These are phyloP conservation scores for Lineus longissimus DNA, from an alignment of 1,140 invertebrate genomes.

Conservation along the genomic window DNA sequence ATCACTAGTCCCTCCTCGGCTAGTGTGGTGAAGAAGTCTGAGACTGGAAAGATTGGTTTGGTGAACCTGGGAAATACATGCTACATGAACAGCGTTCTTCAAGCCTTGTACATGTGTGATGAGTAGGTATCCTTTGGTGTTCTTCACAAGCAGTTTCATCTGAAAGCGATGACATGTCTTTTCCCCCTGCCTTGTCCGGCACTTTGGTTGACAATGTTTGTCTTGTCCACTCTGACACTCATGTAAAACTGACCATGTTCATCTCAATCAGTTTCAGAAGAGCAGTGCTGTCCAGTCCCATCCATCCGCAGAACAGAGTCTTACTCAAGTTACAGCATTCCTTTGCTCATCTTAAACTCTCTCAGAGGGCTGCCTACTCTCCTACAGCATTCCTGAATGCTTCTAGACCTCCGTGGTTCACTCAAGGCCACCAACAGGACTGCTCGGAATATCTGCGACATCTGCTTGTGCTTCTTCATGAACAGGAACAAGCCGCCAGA, in stretches of 20 bases:
- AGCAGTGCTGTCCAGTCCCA: constrained; percentile 58
- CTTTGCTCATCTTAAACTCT: constrained; percentile 71
- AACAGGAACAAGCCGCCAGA: constrained; percentile 58
- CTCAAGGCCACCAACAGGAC: constrained; percentile 74
- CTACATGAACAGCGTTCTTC: constrained; percentile 49
- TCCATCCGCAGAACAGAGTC: constrained; percentile 54
- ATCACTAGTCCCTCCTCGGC: not conserved
- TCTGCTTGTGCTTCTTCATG: constrained; percentile 67
- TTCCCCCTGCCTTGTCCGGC: too few species aligned
- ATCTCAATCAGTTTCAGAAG: constrained; percentile 60
- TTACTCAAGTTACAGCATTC: constrained; percentile 67
- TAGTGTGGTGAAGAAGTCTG: constrained; percentile 25
- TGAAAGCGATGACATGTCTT: too few species aligned
- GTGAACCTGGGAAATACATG: constrained; percentile 64
- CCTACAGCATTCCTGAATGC: constrained; percentile 66
- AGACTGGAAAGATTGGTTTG: constrained; percentile 60
- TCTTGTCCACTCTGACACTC: too few species aligned
- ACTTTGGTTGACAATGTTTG: too few species aligned
- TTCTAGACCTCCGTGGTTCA: constrained; percentile 71
- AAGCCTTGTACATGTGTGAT: constrained; percentile 74
- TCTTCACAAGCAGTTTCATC: too few species aligned
- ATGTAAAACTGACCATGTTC: too few species aligned
- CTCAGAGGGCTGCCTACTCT: constrained; percentile 60
- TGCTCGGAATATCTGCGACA: constrained; percentile 81
- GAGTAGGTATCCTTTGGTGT: constrained; percentile 61